Conservation (phyloP, 2,113 vertebrate genomes). For the Echinops telfairi region DNA sequence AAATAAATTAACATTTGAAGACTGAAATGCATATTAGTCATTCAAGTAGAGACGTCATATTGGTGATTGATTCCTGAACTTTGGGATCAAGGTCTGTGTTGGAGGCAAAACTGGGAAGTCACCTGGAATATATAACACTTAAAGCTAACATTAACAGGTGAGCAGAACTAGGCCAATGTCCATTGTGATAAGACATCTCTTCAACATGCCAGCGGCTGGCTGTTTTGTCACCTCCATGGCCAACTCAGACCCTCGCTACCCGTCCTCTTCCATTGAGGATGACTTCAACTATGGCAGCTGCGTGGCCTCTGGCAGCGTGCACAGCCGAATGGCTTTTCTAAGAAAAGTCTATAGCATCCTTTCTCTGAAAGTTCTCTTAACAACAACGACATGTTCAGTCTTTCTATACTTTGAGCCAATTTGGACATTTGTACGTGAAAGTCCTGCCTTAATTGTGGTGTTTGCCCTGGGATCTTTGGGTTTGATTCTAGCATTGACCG, state of each 20-base stretch:
- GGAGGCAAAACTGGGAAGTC: no score
- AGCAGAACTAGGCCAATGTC: conserved; percentile 22
- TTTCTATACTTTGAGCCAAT: conserved; percentile 92
- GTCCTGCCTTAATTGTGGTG: conserved; percentile 92
- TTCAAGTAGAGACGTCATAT: no score
- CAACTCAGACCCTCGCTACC: conserved; percentile 86
- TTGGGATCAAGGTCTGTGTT: no score
- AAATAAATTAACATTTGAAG: no score
- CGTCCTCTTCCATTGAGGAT: conserved; percentile 93
- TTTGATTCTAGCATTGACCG: conserved; percentile 91
- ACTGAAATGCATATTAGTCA: no score
- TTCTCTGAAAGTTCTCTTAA: conserved; percentile 93
- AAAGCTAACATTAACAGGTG: no score
- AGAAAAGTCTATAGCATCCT: conserved; percentile 97
- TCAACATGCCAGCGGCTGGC: fast-evolving
- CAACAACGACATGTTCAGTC: conserved; percentile 91
- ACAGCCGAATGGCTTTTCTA: conserved; percentile 97
- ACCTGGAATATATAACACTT: no score
- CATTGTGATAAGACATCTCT: not conserved
- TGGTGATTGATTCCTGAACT: no score
- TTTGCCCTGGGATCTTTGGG: conserved; percentile 91
- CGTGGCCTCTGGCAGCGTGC: conserved; percentile 93
- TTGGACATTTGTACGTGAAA: conserved; percentile 92
- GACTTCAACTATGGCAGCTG: conserved; percentile 97
- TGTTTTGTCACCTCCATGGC: not conserved